Conservation (phyloP, 2,113 vertebrate species). For the Ahaetulla prasina region DNA sequence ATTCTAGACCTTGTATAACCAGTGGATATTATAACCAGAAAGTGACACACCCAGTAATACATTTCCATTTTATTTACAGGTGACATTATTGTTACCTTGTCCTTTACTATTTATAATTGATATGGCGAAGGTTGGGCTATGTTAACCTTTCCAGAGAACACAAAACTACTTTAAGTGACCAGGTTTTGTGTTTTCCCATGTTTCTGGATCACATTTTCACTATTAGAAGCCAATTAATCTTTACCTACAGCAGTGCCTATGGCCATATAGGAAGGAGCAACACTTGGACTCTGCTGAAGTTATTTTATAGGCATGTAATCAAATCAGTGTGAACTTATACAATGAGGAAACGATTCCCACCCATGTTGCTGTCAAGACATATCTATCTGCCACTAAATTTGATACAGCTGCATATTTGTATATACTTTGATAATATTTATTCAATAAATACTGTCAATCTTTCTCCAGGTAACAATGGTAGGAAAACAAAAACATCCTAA, state of each 20-base stretch:
- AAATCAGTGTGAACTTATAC: neutral
- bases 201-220: neutral
- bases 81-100: neutral
- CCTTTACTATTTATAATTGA: neutral
- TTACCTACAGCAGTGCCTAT: neutral
- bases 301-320: neutral
- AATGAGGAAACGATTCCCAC: neutral
- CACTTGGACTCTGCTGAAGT: neutral
- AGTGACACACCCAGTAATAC: neutral
- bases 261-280: neutral
- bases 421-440: neutral
- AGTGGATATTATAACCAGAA: neutral
- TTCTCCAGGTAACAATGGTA: neutral
- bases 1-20: neutral
- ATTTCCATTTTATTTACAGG: neutral
- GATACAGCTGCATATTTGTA: neutral
- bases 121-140: neutral
- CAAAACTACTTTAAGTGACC: neutral
- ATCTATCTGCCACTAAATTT: neutral
- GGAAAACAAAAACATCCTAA: neutral
- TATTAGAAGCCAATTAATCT: neutral
- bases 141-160: neutral
- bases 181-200: neutral
- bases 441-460: neutral
- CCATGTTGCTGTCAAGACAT: neutral